Evolutionary conservation across 2,113 vertebrate genomes (phyloP), one percentile per base, ranked within the genome.

Genomic region (Hucho hucho): DNA sequence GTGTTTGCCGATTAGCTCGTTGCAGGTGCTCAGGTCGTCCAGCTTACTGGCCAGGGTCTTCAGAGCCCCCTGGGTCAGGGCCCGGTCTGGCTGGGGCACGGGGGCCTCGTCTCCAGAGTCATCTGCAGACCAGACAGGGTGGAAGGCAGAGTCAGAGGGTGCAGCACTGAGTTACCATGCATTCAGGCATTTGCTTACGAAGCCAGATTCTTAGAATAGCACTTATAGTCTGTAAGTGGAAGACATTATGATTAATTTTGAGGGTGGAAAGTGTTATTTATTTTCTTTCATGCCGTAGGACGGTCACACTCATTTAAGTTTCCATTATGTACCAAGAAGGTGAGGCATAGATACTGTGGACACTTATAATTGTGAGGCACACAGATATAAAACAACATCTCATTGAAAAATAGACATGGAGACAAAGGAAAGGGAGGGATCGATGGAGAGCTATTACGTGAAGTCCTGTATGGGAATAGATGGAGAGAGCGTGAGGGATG

Each of bases 1-100:
- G 13, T 99, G 97, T 87, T 97, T 98, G n/a, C 95, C 95, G 0
- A 98, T 95, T 75, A 99, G 95, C 86, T 99, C 97, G 69, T 96
- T 97, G 92, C 96, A 99, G 0, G 95, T 96, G 92, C 94, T 94
- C 87, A 98, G 94, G 82, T 96, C 96, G 4, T 96, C 96, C 75
- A 99, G 88, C 86, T 97, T 98, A 75, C 89, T 87, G 56, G 94
- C 94, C 87, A 99, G 95, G 73, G 79, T 93, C 86, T 95, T 95
- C 76, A 98, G 87, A 22, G 94, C 93, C 84, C 92, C 75, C 75
- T 95, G 95, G 78, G 94, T 94, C 80, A 96, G 92, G 4, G 90
- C 92, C 83, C 94, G 95, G 84, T 96, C 95, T 9, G 96, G 92
- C 80, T 95, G 96, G n/a, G 94, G 91, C 78, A 91, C 81, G 0